Evolutionary conservation across 2,888 invertebrate species (phyloP).

Genomic region (Spisula solida): DNA sequence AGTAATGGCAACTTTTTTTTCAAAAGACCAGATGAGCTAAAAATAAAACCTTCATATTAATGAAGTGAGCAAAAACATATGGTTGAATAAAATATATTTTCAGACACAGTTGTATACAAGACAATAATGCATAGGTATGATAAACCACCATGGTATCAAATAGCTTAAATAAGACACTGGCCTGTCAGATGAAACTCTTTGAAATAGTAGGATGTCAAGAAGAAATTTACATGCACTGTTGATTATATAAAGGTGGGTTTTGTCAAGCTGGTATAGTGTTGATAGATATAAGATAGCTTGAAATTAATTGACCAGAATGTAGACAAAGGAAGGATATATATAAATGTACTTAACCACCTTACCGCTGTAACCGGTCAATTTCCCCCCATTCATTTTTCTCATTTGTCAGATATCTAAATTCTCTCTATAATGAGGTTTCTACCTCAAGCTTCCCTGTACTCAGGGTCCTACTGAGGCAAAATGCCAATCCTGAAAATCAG

Average conservation of each 20-base stretch:
- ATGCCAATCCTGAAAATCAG: too few species aligned
- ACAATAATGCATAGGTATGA: neutral
- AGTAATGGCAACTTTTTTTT: too few species aligned
- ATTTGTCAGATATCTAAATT: too few species aligned
- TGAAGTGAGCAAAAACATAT: neutral
- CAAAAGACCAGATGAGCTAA: too few species aligned
- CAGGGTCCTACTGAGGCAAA: too few species aligned
- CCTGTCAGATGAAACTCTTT: conserved; percentile 36
- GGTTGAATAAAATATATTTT: conserved; percentile 1
- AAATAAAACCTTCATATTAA: neutral
- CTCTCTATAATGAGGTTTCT: too few species aligned
- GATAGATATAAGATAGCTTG: conserved; percentile 10
- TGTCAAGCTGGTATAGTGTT: conserved; percentile 31
- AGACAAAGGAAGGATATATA: neutral
- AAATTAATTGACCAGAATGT: conserved; percentile 29
- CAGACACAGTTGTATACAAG: neutral
- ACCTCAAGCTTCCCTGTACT: too few species aligned
- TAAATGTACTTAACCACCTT: neutral
- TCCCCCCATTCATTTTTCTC: too few species aligned
- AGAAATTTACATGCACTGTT: conserved; percentile 35
- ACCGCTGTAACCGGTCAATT: neutral
- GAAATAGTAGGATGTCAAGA: conserved; percentile 42
- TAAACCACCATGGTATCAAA: conserved; percentile 14
- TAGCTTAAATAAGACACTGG: conserved; percentile 37
- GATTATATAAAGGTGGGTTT: conserved; percentile 31